A percentile compares a stretch with the other conserved stretches of the same genome.
phyloP scores from a whole-genome alignment of 2,888 invertebrate genomes.

The Stomorhina lunata region DNA sequence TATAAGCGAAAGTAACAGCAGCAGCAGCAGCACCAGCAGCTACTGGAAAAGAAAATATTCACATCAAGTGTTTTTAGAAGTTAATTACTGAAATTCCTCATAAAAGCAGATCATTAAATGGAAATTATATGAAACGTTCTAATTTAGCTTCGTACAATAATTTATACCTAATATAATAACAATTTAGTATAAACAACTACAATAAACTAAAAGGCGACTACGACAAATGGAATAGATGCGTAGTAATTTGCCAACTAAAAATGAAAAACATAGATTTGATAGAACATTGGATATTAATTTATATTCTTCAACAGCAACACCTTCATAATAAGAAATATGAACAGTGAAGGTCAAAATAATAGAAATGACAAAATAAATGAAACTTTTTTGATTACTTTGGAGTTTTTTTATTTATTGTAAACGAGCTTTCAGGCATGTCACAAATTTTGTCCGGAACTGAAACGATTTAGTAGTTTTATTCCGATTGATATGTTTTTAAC shows the following conservation, averaged over 20 bases:
- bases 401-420: too few relatives aligned
- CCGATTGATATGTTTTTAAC: too few relatives aligned
- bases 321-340: not conserved
- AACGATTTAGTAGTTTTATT: too few relatives aligned
- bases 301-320: too few relatives aligned
- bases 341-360: too few relatives aligned
- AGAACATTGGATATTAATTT: too few relatives aligned
- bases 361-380: too few relatives aligned
- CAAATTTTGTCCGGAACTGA: too few relatives aligned
- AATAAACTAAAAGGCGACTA: too few relatives aligned
- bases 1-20: not conserved
- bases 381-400: too few relatives aligned
- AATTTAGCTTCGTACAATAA: not conserved
- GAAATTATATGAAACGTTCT: slow-evolving; percentile 13
- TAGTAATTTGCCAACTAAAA: not conserved
- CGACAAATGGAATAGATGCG: not conserved
- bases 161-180: not conserved
- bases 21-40: too few relatives aligned
- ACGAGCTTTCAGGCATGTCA: too few relatives aligned
- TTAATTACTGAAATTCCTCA: slow-evolving; percentile 23
- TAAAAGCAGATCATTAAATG: slow-evolving; percentile 32
- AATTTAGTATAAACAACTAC: not conserved
- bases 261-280: not conserved
- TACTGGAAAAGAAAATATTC: slow-evolving; percentile 1
- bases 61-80: slow-evolving; percentile 39